phyloP scores from a whole-genome alignment of 2,888 invertebrate species.

The Lycia hirtaria region DNA sequence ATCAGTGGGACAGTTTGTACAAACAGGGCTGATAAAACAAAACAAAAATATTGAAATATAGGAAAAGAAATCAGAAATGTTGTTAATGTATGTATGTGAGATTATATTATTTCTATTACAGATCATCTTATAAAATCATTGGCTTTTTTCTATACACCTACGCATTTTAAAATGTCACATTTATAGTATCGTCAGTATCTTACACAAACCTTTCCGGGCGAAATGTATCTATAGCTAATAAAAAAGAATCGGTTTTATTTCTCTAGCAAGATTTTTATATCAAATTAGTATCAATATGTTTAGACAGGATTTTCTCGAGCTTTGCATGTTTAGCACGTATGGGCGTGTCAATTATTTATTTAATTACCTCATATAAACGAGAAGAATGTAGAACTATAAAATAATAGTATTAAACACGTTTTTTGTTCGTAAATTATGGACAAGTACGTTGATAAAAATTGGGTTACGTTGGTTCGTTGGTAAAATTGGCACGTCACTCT shows the following conservation, averaged over 20 bases:
- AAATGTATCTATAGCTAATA: constrained; percentile 24
- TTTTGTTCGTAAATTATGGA: not conserved
- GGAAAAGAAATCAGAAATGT: too few relatives aligned
- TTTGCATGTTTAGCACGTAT: not conserved
- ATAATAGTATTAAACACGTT: not conserved
- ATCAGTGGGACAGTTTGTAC: too few relatives aligned
- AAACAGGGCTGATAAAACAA: too few relatives aligned
- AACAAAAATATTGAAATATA: too few relatives aligned
- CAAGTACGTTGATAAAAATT: not conserved
- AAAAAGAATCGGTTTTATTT: constrained; percentile 39
- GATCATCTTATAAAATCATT: too few relatives aligned
- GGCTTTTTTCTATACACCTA: constrained; percentile 15
- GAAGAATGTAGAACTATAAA: constrained; percentile 10
- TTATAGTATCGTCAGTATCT: constrained; percentile 29
- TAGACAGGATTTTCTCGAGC: constrained; percentile 9
- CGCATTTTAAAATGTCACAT: constrained; percentile 18
- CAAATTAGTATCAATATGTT: constrained; percentile 20
- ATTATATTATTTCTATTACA: too few relatives aligned
- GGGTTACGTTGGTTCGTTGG: not conserved
- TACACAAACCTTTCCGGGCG: constrained; percentile 34
- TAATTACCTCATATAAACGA: not conserved
- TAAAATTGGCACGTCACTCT: not conserved
- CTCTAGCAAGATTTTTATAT: constrained; percentile 23
- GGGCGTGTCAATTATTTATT: not conserved
- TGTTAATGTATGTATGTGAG: too few relatives aligned